These are phyloP conservation scores for Sebastes oblongus DNA, from an alignment of 2,797 vertebrate genomes.

Conservation along the genomic window DNA sequence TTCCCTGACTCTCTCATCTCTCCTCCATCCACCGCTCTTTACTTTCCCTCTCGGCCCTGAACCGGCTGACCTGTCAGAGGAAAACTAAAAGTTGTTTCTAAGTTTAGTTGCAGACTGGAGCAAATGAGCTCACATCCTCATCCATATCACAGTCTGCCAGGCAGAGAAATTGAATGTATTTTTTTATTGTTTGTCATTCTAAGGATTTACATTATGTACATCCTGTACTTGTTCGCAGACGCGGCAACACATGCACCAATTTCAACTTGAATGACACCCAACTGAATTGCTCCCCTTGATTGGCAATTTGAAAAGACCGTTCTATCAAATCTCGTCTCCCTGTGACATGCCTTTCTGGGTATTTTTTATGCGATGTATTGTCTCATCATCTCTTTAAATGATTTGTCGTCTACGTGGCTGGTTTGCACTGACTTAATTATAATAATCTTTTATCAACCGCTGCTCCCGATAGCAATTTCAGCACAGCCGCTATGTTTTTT, in stretches of 20 bases:
- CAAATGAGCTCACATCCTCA: constrained; percentile 8
- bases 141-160: not conserved
- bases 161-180: constrained; percentile 7
- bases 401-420: constrained; percentile 20
- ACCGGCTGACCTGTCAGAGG: constrained; percentile 39
- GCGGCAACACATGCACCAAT: not conserved
- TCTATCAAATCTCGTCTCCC: constrained; percentile 16
- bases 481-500: not conserved
- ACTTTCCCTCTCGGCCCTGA: constrained; percentile 32
- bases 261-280: constrained; percentile 17
- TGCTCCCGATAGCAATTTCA: constrained; percentile 36
- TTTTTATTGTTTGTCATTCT: constrained; percentile 26
- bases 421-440: constrained; percentile 46
- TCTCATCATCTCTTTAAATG: constrained; percentile 34
- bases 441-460: constrained; percentile 41
- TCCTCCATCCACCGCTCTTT: constrained; percentile 16
- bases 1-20: constrained; percentile 16
- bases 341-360: constrained; percentile 20
- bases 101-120: constrained; percentile 24
- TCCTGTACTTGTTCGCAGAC: constrained; percentile 7
- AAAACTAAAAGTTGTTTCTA: constrained; percentile 13
- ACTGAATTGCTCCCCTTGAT: constrained; percentile 50
- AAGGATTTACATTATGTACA: constrained; percentile 18
- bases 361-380: constrained; percentile 27
- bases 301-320: constrained; percentile 44